Evolutionary conservation across 2,113 vertebrate species (phyloP), one percentile per base, ranked within the genome.

Genomic region (Falcunculus frontatus): DNA sequence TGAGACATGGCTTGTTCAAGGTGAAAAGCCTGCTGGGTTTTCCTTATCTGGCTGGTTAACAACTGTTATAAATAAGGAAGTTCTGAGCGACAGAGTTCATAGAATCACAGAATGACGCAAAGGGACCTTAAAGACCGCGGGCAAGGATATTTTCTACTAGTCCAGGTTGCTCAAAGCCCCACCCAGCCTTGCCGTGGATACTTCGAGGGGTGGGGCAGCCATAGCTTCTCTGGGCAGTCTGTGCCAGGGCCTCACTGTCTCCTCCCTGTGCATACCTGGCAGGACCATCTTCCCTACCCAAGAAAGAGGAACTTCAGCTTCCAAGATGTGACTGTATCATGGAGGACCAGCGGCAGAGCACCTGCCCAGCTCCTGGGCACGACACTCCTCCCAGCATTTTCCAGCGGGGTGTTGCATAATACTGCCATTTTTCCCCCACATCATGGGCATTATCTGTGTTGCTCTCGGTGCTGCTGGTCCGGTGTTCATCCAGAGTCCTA

Each of bases 391-490:
- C 35, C 17, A 47, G 5, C 32, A 4, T 72, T 42, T 75, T 41
- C 46, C 79, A 73, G 16, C 0, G 0, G 7, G 14, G 7, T 65
- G 20, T 17, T 37, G 29, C 1, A 4, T 23, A n/a, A 33, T 10
- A 1, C 30, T 80, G 16, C 7, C 10, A 4, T 42, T 4, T 6
- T 73, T 60, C 37, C 37, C 30, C 11, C 16, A 4, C 27, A 7
- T 60, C n/a, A 29, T 2, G 0, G 16, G 16, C 0, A 0, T 65
- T 67, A 11, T 46, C 30, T 30, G 16, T 29, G 23, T 42, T 65
- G 19, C 3, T 42, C 32, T 68, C 27, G 1, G 4, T 30, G 50
- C 41, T 32, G 2, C 17, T 26, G 46, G 19, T 29, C n/a, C 1
- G 2, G 1, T 22, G 9, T 7, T 52, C 52, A 30, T 29, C 39